A percentile compares a stretch with the other conserved stretches of the same genome.
Conservation (phyloP, 2,888 invertebrate species). For the Serrognathus titanus region DNA sequence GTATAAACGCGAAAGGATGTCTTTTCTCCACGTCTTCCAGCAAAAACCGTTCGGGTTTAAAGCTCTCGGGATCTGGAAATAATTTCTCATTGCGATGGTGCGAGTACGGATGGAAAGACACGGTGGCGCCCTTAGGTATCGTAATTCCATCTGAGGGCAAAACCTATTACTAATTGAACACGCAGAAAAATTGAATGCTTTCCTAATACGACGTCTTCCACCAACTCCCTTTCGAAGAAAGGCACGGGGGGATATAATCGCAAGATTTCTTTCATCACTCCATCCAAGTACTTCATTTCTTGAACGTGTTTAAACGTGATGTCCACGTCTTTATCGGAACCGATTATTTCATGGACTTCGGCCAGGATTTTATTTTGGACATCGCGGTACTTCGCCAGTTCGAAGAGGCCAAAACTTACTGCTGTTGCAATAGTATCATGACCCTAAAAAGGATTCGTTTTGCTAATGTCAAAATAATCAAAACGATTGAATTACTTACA, state of each 20-base stretch:
- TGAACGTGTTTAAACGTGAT: constrained; percentile 40
- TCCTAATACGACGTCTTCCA: constrained; percentile 42
- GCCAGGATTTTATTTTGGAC: constrained; percentile 45
- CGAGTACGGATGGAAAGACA: constrained; percentile 47
- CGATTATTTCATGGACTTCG: constrained; percentile 35
- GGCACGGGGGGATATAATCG: constrained; percentile 57
- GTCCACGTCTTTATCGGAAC: constrained; percentile 29
- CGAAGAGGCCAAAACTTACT: constrained; percentile 52
- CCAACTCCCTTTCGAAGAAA: constrained; percentile 48
- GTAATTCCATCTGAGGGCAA: constrained; percentile 25
- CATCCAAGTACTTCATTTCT: constrained; percentile 54
- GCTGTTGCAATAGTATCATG: constrained; percentile 58
- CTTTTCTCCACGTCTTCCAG: constrained; percentile 33
- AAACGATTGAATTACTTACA: constrained; percentile 32
- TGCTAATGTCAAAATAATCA: no score
- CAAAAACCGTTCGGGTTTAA: constrained; percentile 52
- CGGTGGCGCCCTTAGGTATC: constrained; percentile 43
- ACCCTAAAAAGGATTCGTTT: constrained; percentile 43
- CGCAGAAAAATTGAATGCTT: background rate
- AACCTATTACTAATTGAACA: background rate
- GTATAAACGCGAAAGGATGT: constrained; percentile 54
- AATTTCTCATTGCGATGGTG: constrained; percentile 52
- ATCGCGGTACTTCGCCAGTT: constrained; percentile 51
- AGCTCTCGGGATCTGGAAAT: constrained; percentile 53
- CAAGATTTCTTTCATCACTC: constrained; percentile 57